These are phyloP conservation scores for Sapajus apella DNA, from an alignment of 2,113 vertebrate species.

Conservation along the genomic window DNA sequence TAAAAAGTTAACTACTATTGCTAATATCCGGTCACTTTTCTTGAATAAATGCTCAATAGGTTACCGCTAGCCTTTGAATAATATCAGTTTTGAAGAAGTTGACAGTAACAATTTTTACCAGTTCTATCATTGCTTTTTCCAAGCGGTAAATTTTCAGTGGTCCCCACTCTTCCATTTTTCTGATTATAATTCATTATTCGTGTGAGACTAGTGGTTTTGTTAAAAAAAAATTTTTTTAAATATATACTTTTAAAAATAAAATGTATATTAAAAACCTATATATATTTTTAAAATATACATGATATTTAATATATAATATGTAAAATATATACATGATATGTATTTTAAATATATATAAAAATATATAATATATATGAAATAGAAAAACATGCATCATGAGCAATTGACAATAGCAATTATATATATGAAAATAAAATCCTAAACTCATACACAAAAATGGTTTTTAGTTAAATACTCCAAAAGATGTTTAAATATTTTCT, in stretches of 20 bases:
- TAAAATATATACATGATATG: not conserved
- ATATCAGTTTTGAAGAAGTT: not conserved
- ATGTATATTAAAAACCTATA: too few species aligned
- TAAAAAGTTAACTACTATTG: not conserved
- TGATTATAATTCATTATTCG: not conserved
- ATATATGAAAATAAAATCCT: not conserved
- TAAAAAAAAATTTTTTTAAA: too few species aligned
- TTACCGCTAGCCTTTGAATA: not conserved
- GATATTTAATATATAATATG: not conserved
- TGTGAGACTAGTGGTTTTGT: not conserved
- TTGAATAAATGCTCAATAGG: not conserved
- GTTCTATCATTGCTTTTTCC: not conserved
- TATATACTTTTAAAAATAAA: too few species aligned
- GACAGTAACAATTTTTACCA: not conserved
- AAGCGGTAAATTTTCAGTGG: not conserved
- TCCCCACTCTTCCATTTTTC: not conserved
- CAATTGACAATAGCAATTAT: not conserved
- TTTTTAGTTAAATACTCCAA: not conserved
- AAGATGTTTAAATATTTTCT: not conserved
- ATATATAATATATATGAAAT: not conserved
- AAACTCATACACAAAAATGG: not conserved
- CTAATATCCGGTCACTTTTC: not conserved
- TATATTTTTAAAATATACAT: too few species aligned
- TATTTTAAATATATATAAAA: too few species aligned
- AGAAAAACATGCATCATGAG: not conserved